These are phyloP conservation scores for Bucorvus abyssinicus DNA, from an alignment of 2,797 vertebrate genomes.

Conservation along the genomic window DNA sequence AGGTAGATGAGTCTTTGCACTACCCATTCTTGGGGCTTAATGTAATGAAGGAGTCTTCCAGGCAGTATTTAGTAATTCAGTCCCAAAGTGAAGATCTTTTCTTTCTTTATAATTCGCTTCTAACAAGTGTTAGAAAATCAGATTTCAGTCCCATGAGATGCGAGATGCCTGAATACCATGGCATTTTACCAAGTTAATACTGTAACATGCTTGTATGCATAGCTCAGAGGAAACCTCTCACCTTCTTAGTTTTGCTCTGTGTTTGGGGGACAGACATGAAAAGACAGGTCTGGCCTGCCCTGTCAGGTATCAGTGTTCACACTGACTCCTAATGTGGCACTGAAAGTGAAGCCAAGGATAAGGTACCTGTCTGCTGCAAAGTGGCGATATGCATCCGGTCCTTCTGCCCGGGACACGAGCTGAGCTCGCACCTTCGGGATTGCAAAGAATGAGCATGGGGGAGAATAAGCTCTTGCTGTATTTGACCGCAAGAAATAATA, in stretches of 20 bases:
- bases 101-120: slow-evolving; percentile 69
- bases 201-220: slow-evolving; percentile 36
- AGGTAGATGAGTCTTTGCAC: neutral
- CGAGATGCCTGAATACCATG: slow-evolving; percentile 17
- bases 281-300: slow-evolving; percentile 47
- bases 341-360: slow-evolving; percentile 31
- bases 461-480: neutral
- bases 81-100: slow-evolving; percentile 59
- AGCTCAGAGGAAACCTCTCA: slow-evolving; percentile 23
- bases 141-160: slow-evolving; percentile 62
- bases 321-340: slow-evolving; percentile 34
- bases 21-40: neutral
- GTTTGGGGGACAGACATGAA: slow-evolving; percentile 54
- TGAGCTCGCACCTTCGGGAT: neutral
- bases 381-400: neutral
- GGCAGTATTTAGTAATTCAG: slow-evolving; percentile 41
- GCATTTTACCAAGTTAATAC: slow-evolving; percentile 57
- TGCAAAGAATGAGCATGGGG: neutral
- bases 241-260: slow-evolving; percentile 7
- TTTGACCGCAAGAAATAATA: neutral
- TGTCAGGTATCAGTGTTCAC: slow-evolving; percentile 38
- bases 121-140: slow-evolving; percentile 71
- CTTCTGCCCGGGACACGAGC: neutral
- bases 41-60: neutral
- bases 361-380: neutral